phyloP scores from a whole-genome alignment of 2,797 vertebrate genomes.

The Coranthus polyacanthus region DNA sequence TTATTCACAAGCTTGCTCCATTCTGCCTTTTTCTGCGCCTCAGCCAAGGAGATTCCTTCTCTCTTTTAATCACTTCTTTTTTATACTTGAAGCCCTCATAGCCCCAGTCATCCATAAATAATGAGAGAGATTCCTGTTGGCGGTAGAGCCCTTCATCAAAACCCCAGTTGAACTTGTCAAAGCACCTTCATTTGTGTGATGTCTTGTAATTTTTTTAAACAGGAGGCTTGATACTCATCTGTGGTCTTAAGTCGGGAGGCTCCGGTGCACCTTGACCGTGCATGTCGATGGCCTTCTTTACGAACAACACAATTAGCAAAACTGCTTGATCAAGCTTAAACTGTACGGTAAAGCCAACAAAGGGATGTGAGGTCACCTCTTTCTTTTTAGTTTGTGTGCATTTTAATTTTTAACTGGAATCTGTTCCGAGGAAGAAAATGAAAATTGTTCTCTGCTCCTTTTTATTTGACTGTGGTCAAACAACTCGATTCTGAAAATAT shows the following conservation, averaged over 20 bases:
- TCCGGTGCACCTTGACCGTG: slow-evolving; percentile 63
- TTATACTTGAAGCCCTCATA: slow-evolving; percentile 86
- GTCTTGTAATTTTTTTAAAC: slow-evolving; percentile 72
- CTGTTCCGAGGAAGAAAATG: slow-evolving; percentile 42
- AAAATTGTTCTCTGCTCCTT: slow-evolving; percentile 58
- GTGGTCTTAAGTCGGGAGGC: slow-evolving; percentile 66
- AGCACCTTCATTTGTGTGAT: slow-evolving; percentile 80
- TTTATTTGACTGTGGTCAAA: slow-evolving; percentile 71
- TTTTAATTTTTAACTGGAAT: slow-evolving; percentile 50
- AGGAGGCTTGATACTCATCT: slow-evolving; percentile 66
- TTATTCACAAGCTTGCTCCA: slow-evolving; percentile 84
- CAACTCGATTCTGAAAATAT: slow-evolving; percentile 62
- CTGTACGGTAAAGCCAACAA: slow-evolving; percentile 60
- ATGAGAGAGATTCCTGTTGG: slow-evolving; percentile 77
- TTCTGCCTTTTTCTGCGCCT: slow-evolving; percentile 84
- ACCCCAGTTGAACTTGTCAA: slow-evolving; percentile 75
- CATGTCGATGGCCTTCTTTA: slow-evolving; percentile 65
- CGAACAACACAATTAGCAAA: slow-evolving; percentile 63
- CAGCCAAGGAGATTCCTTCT: slow-evolving; percentile 88
- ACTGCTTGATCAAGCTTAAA: slow-evolving; percentile 62
- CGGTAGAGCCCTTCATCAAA: slow-evolving; percentile 72
- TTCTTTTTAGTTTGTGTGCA: slow-evolving; percentile 55
- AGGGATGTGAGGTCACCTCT: slow-evolving; percentile 51
- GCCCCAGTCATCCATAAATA: slow-evolving; percentile 78
- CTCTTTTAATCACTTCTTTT: slow-evolving; percentile 85